phyloP scores from a whole-genome alignment of 2,797 vertebrate genomes.

The Menidia menidia region DNA sequence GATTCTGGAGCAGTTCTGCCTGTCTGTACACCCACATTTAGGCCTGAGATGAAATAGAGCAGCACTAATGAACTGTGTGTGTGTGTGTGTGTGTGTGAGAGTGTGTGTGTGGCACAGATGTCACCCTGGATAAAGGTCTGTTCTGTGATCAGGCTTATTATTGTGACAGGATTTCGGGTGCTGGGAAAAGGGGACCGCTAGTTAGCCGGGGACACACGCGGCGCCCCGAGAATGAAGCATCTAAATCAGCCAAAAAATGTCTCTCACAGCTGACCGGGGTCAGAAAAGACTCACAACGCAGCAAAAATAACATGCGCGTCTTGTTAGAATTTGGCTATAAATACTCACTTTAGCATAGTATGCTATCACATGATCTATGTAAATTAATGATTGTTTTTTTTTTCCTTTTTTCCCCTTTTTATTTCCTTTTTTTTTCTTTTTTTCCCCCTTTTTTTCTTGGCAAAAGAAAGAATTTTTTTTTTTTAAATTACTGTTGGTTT shows the following conservation, averaged over 20 bases:
- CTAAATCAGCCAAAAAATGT: conserved; percentile 29
- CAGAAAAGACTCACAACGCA: conserved; percentile 1
- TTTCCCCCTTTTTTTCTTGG: too few relatives aligned
- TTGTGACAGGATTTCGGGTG: conserved; percentile 74
- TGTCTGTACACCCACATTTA: conserved; percentile 34
- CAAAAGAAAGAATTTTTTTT: too few relatives aligned
- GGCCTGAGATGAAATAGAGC: conserved; percentile 69
- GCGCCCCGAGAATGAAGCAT: conserved; percentile 40
- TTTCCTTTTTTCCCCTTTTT: too few relatives aligned
- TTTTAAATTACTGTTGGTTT: too few relatives aligned
- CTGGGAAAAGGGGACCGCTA: conserved; percentile 53
- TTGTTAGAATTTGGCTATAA: neutral
- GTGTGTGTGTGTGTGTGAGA: conserved; percentile 41
- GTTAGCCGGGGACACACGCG: conserved; percentile 34
- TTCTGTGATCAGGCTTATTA: conserved; percentile 76
- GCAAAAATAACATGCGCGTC: neutral
- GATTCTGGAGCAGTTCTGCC: conserved; percentile 48
- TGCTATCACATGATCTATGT: too few relatives aligned
- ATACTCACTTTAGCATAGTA: too few relatives aligned
- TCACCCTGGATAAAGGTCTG: conserved; percentile 72
- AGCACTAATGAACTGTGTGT: conserved; percentile 63
- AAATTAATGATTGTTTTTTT: too few relatives aligned
- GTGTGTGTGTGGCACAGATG: conserved; percentile 62
- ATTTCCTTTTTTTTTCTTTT: neutral
- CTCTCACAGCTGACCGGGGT: conserved; percentile 10